A percentile compares a stretch with the other conserved stretches of the same genome.
Conservation (phyloP, 2,888 invertebrate species). For the Meloe dianella region DNA sequence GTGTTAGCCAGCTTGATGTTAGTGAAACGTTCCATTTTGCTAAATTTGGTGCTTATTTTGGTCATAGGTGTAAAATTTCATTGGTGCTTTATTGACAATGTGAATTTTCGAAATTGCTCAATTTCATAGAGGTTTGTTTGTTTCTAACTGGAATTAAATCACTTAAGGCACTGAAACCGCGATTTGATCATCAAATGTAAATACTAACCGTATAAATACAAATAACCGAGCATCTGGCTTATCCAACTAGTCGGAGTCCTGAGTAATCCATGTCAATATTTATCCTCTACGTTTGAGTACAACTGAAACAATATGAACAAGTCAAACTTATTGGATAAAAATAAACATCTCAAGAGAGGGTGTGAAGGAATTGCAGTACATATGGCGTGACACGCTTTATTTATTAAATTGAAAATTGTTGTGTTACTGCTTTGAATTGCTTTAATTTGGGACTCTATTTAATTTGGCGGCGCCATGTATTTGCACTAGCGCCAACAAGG, state of each 20-base stretch:
- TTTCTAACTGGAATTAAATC: slow-evolving; percentile 14
- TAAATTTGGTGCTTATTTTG: too few relatives aligned
- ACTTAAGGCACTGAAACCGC: slow-evolving; percentile 25
- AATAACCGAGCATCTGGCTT: slow-evolving; percentile 23
- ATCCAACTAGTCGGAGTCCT: slow-evolving; percentile 28
- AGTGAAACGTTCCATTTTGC: too few relatives aligned
- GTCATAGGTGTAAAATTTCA: too few relatives aligned
- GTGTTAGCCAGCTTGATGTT: too few relatives aligned
- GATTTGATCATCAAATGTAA: slow-evolving; percentile 34
- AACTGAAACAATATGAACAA: slow-evolving; percentile 23
- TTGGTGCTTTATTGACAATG: too few relatives aligned
- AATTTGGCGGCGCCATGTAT: slow-evolving; percentile 41
- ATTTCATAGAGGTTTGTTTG: background rate
- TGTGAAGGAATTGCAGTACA: slow-evolving; percentile 40
- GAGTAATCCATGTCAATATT: slow-evolving; percentile 35
- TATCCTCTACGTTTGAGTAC: slow-evolving; percentile 25
- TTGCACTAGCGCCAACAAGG: slow-evolving; percentile 27
- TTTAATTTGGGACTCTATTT: slow-evolving; percentile 45
- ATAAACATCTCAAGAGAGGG: background rate
- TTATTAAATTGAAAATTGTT: slow-evolving; percentile 47
- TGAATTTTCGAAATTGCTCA: background rate
- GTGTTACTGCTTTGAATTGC: slow-evolving; percentile 42
- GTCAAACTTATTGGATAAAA: too few relatives aligned
- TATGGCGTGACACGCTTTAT: slow-evolving; percentile 47
- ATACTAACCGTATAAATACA: slow-evolving; percentile 28